phyloP scores from a whole-genome alignment of 1,140 invertebrate genomes.

The Ylistrum balloti region DNA sequence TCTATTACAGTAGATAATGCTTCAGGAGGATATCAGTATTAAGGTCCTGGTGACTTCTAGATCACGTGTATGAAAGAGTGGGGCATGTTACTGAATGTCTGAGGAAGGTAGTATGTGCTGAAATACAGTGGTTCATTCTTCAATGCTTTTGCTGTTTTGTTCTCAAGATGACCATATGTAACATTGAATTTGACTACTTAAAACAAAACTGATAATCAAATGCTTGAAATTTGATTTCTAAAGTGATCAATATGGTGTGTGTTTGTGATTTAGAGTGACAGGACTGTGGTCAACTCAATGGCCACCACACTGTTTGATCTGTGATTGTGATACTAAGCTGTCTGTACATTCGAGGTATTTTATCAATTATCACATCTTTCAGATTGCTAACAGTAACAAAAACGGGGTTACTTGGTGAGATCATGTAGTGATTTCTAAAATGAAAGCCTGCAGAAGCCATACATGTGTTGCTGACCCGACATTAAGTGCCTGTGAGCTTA shows the following conservation, averaged over 20 bases:
- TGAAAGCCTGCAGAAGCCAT: background rate
- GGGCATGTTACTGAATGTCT: background rate
- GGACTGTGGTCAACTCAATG: background rate
- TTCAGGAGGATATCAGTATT: background rate
- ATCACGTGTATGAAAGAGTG: background rate
- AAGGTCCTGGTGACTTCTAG: background rate
- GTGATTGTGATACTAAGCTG: background rate
- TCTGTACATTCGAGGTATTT: background rate
- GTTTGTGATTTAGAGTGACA: background rate
- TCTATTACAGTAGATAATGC: slow-evolving; percentile 92
- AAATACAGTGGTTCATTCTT: background rate
- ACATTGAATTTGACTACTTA: background rate
- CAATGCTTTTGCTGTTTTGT: background rate
- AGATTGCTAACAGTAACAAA: background rate
- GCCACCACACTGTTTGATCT: background rate
- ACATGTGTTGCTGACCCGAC: background rate
- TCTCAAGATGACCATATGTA: background rate
- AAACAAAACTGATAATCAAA: background rate
- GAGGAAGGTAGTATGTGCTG: background rate
- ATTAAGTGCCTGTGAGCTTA: background rate
- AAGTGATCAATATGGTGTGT: too few relatives aligned
- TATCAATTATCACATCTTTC: background rate
- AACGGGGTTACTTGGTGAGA: too few relatives aligned
- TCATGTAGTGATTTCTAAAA: background rate
- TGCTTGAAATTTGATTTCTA: background rate